These are phyloP conservation scores for Hydrozoanthus gracilis DNA, from an alignment of 92 coral and sea anemone species.

Conservation along the genomic window DNA sequence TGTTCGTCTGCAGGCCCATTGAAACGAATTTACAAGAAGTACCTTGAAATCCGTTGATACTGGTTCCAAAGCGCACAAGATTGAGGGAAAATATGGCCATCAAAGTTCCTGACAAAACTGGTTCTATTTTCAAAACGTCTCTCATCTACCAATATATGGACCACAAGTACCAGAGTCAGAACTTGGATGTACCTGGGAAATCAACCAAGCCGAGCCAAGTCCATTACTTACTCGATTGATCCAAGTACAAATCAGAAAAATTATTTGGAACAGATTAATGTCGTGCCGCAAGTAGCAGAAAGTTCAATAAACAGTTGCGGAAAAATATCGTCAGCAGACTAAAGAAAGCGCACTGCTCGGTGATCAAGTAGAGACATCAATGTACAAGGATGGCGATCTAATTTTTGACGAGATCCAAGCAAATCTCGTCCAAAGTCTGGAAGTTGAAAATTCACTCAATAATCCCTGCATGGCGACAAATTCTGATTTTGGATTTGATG, in stretches of 20 bases:
- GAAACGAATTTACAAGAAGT: conserved; percentile 12
- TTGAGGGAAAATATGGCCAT: conserved; percentile 6
- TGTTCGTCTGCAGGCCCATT: neutral
- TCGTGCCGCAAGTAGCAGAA: neutral
- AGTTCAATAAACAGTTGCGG: neutral
- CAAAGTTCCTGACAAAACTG: conserved; percentile 3
- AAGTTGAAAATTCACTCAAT: neutral
- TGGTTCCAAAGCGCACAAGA: conserved; percentile 19
- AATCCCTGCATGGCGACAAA: neutral
- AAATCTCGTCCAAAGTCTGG: neutral
- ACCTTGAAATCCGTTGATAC: neutral
- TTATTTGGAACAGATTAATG: conserved; percentile 8
- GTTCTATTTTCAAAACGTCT: neutral
- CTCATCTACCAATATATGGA: neutral
- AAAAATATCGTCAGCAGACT: neutral
- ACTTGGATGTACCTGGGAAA: conserved; percentile 5
- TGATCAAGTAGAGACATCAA: neutral
- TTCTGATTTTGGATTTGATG: neutral
- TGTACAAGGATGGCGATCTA: neutral
- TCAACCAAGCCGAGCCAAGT: conserved; percentile 3
- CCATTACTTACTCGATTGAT: conserved; percentile 3
- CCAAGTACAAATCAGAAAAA: conserved; percentile 1
- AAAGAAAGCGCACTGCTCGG: neutral
- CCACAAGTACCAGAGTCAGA: neutral
- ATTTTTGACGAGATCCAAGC: neutral